phyloP scores from a whole-genome alignment of 1,140 invertebrate species.

The Elysia chlorotica region DNA sequence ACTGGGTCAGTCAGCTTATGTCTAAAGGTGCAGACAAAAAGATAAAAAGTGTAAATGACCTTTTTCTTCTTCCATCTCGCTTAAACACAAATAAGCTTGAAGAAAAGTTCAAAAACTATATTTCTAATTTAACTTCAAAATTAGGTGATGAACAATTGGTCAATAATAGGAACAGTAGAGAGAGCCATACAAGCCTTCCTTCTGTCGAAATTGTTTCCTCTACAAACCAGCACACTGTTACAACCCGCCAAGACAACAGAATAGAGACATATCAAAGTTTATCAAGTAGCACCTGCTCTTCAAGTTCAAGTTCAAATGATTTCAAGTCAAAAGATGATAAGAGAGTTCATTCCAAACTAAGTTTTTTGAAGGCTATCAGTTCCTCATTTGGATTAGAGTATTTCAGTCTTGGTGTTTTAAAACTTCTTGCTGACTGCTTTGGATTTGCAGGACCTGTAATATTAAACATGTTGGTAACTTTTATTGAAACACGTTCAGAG shows the following conservation, averaged over 20 bases:
- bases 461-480: slow-evolving; percentile 80
- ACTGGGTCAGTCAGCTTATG: slow-evolving; percentile 87
- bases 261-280: no score
- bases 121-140: no score
- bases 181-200: no score
- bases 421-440: slow-evolving; percentile 80
- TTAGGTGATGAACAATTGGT: no score
- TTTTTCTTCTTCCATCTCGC: slow-evolving; percentile 81
- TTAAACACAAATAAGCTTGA: slow-evolving; percentile 70
- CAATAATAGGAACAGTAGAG: no score
- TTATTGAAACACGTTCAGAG: slow-evolving; percentile 77
- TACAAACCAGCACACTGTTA: no score
- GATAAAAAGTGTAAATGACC: slow-evolving; percentile 77
- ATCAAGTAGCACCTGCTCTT: background rate
- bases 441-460: slow-evolving; percentile 89
- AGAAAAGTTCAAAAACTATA: slow-evolving; percentile 67
- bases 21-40: slow-evolving; percentile 76
- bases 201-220: no score
- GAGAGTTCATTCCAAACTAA: background rate
- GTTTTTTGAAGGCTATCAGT: slow-evolving; percentile 76
- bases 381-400: slow-evolving; percentile 85
- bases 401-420: slow-evolving; percentile 85
- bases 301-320: background rate
- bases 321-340: background rate
- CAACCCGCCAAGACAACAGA: no score